Base-by-base conservation (phyloP, 1,140 invertebrate genomes). In the Scaptomyza hsui region DNA sequence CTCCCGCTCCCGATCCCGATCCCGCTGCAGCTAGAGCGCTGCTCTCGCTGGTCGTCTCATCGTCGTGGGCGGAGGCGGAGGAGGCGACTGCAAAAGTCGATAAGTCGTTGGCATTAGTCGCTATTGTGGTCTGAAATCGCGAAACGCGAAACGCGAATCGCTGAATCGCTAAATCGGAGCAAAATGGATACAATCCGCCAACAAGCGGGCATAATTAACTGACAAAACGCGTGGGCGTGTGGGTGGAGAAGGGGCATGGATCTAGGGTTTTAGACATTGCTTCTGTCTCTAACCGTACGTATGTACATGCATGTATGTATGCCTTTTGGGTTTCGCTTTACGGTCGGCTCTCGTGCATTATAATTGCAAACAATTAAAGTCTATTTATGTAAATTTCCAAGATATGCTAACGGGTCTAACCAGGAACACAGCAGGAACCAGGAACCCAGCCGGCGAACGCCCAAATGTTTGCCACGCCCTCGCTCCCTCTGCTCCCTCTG, bases 1-100 rank as follows among this genome's bases (percentile, higher is more conserved):
- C 24, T 6, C 75, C 98, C 91, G 45, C 98, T 98, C 68, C 98
- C 94, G 56, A 97, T 93, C 51, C 97, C 92, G 78, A 70, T 19
- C 76, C 71, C 24, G 74, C 75, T 35, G 61, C 52, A 13, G 42
- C 24, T 3, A 26, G 2, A 4, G 5, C 45, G 61, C 74, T 69
- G 48, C 64, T 52, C 39, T 69, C 70, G 53, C 74, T 73, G 37
- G 53, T 53, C 39, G 74, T 75, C 18, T 75, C 70, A 19, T 52
- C 52, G 10, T 73, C 73, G 37, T 71, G 65, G 55, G 45, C 51
- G 62, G 49, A 47, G 15, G 61, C 60, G 18, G 59, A 64, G 37
- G 59, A 44, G 47, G 59, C 37, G 47, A 56, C 71, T 74, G 72
- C 39, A 63, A 65, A 61, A 67, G 56, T 67, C 62, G 72, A 75